Percentiles rank a stretch among this genome's conserved stretches.
Conservation (phyloP, 1,140 invertebrate genomes). For the Ceratosolen solmsi region DNA sequence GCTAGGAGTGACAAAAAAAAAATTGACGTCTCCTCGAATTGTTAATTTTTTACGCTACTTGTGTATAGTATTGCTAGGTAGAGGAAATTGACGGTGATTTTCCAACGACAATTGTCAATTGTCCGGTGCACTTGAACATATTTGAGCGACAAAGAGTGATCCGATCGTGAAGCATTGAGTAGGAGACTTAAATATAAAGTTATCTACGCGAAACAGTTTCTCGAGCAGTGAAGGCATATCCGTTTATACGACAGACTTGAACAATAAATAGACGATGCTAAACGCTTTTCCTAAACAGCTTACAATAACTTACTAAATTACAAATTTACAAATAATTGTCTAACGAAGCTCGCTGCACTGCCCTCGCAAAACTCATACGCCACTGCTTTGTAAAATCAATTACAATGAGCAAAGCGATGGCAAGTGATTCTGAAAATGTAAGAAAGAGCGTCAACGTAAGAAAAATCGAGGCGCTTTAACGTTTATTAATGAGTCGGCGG, state of each 20-base stretch:
- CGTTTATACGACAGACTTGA: too few relatives aligned
- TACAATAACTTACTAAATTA: too few relatives aligned
- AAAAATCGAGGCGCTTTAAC: slow-evolving; percentile 43
- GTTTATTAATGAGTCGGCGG: slow-evolving; percentile 32
- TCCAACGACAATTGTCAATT: not conserved
- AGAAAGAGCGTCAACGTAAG: not conserved
- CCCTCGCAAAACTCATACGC: too few relatives aligned
- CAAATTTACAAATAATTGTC: too few relatives aligned
- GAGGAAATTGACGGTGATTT: slow-evolving; percentile 22
- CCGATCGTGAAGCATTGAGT: not conserved
- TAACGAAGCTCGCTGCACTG: too few relatives aligned
- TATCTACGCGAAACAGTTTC: not conserved
- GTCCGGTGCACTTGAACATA: not conserved
- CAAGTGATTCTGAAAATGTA: slow-evolving; percentile 10
- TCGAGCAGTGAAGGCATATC: too few relatives aligned
- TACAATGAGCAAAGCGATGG: slow-evolving; percentile 11
- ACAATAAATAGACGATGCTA: too few relatives aligned
- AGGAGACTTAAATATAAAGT: not conserved
- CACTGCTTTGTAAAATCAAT: not conserved
- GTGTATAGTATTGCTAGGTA: too few relatives aligned
- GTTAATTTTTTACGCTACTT: slow-evolving; percentile 31
- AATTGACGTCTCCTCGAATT: too few relatives aligned
- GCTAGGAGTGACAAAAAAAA: too few relatives aligned
- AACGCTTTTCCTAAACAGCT: too few relatives aligned
- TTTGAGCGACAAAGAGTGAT: not conserved